Conservation (phyloP, 1,140 invertebrate species). For the Drosophila rhopaloa region DNA sequence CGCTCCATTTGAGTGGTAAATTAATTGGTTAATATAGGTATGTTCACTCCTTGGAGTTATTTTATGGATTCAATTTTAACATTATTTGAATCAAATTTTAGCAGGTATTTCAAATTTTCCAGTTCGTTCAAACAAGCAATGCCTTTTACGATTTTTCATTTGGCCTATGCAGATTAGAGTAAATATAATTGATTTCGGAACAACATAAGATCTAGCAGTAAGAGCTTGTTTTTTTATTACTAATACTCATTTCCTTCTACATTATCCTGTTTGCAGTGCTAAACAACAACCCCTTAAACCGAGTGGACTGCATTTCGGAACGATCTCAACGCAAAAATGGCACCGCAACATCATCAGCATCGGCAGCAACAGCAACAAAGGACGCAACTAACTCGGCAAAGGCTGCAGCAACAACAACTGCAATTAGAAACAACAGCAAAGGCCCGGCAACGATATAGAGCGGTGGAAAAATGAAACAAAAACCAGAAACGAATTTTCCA, state of each 20-base stretch:
- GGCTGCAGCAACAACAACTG: constrained; percentile 33
- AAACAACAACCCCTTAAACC: constrained; percentile 9
- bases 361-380: constrained; percentile 26
- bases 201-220: no score
- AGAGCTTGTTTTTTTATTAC: not conserved
- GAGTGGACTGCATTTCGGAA: constrained; percentile 34
- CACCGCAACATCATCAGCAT: constrained; percentile 24
- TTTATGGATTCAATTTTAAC: no score
- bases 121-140: no score
- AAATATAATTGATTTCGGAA: no score
- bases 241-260: not conserved
- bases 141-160: no score
- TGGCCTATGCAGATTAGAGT: no score
- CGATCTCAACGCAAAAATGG: constrained; percentile 53
- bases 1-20: constrained; percentile 8
- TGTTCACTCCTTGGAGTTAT: no score
- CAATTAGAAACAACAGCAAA: constrained; percentile 42
- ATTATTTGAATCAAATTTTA: no score
- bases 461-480: constrained; percentile 64
- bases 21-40: constrained; percentile 9
- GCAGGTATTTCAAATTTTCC: no score
- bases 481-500: constrained; percentile 59
- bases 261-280: constrained; percentile 34
- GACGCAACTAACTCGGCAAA: constrained; percentile 18
- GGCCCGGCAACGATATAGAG: constrained; percentile 49